A percentile compares a stretch with the other conserved stretches of the same genome.
phyloP scores from a whole-genome alignment of 2,797 vertebrate genomes.

The Melanotaenia parkinsoni region DNA sequence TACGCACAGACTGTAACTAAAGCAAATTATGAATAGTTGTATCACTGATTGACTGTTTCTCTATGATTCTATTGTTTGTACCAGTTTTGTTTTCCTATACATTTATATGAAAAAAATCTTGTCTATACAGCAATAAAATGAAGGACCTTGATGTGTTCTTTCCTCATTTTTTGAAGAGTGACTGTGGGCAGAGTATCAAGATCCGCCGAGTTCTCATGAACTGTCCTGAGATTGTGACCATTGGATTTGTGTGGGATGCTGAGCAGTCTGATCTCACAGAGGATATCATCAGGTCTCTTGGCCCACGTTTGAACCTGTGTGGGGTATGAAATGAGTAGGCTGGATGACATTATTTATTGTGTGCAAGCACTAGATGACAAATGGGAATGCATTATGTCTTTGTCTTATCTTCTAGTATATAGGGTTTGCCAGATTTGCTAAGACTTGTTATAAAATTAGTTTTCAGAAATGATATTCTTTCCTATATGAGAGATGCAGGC shows the following conservation, averaged over 20 bases:
- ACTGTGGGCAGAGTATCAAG: slow-evolving; percentile 97
- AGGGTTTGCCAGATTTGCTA: neutral
- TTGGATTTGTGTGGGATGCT: slow-evolving; percentile 97
- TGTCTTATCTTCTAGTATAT: neutral
- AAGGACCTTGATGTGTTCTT: neutral
- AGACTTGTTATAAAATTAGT: neutral
- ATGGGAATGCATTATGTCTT: neutral
- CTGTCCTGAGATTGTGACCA: slow-evolving; percentile 97
- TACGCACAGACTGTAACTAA: neutral
- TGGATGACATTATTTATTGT: neutral
- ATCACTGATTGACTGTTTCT: neutral
- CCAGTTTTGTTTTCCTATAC: neutral
- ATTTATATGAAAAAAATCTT: neutral
- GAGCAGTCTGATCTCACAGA: slow-evolving; percentile 97
- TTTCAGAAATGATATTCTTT: neutral
- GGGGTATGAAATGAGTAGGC: slow-evolving; percentile 83
- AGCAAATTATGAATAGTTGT: neutral
- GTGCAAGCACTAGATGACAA: slow-evolving; percentile 3
- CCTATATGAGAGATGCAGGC: slow-evolving; percentile 3
- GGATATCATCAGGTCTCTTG: slow-evolving; percentile 91
- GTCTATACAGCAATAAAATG: neutral
- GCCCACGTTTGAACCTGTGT: slow-evolving; percentile 91
- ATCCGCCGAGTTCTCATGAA: slow-evolving; percentile 97
- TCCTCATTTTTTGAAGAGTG: slow-evolving; percentile 83
- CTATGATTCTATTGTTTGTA: neutral